Base-by-base conservation (phyloP, 2,797 vertebrate genomes). In the Crypturellus tataupa region DNA sequence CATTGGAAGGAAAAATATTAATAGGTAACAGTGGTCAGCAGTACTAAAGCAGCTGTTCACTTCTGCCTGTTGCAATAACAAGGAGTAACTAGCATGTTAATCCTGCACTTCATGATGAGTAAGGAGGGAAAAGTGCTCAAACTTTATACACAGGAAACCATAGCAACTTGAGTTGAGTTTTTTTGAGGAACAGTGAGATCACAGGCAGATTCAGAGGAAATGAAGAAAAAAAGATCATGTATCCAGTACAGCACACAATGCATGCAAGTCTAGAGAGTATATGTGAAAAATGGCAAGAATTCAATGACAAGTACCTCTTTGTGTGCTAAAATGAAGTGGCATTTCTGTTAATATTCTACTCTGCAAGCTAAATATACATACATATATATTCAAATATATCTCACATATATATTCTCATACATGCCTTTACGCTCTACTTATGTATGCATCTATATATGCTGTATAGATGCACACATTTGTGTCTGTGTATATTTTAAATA, bases 381-480 rank as follows among this genome's bases (percentile, higher is more conserved):
- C 49, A 37, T 69, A 51, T 51, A 44, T 14, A 51, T 23, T 21
- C 46, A 47, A 23, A 47, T 47, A 69, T 39, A 39, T 70, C 20
- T 39, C 44, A 51, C 35, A 39, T 70, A 53, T 70, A 53, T 53
- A 49, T 55, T 3, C 14, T 72, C 5, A 24, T 40, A 23, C 3
- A 56, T 0, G 39, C 17, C 8, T 9, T 9, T 4, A 64, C 6
- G 42, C 29, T 18, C 17, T 31, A 55, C 51, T 21, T 0, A 8
- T 18, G 2, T 55, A 6, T 71, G n/a, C 33, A 58, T 0, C 2
- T 13, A 80, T 3, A 10, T 14, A 39, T 39, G 11, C 9, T 39
- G 10, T 49, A 49, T 49, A 49, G 21, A 33, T 10, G 31, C n/a
- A 51, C 49, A 58, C 18, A 59, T 19, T 9, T 2, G 12, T 8